A percentile compares a stretch with the other conserved stretches of the same genome.
phyloP scores from a whole-genome alignment of 2,797 vertebrate species.

The Clarias laeviceps region DNA sequence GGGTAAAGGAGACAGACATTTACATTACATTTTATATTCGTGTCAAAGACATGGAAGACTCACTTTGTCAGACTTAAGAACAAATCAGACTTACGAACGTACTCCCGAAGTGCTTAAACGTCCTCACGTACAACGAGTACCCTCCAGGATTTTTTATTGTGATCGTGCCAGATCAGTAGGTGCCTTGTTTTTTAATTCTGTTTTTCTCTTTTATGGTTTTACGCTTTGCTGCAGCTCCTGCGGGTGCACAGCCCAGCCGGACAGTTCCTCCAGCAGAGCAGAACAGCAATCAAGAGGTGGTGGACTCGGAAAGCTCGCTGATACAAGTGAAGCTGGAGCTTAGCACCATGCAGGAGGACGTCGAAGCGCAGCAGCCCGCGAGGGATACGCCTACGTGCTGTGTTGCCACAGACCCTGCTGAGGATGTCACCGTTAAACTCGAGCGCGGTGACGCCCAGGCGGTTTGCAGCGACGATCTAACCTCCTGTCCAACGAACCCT shows the following conservation, averaged over 20 bases:
- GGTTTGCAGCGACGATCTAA: neutral
- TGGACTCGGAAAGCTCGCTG: conserved; percentile 24
- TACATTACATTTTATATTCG: too few relatives aligned
- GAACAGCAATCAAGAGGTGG: neutral
- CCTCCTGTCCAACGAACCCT: neutral
- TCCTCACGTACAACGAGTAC: neutral
- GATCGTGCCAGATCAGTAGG: neutral
- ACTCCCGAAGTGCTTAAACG: neutral
- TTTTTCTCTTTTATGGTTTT: conserved; percentile 1
- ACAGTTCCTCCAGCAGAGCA: neutral
- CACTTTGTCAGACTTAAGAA: too few relatives aligned
- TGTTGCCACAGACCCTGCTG: neutral
- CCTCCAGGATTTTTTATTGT: neutral
- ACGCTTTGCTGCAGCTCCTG: neutral
- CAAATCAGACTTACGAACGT: too few relatives aligned
- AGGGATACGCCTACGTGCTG: neutral
- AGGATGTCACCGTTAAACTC: conserved; percentile 20
- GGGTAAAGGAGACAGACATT: too few relatives aligned
- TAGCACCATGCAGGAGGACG: conserved; percentile 12
- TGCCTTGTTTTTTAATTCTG: neutral
- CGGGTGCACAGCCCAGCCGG: conserved; percentile 9
- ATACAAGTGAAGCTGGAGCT: conserved; percentile 46
- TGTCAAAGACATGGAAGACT: too few relatives aligned
- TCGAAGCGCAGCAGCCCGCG: neutral
- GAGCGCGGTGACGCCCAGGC: neutral